Evolutionary conservation across 2,888 invertebrate genomes (phyloP).

Genomic region (Temnothorax ravouxi): DNA sequence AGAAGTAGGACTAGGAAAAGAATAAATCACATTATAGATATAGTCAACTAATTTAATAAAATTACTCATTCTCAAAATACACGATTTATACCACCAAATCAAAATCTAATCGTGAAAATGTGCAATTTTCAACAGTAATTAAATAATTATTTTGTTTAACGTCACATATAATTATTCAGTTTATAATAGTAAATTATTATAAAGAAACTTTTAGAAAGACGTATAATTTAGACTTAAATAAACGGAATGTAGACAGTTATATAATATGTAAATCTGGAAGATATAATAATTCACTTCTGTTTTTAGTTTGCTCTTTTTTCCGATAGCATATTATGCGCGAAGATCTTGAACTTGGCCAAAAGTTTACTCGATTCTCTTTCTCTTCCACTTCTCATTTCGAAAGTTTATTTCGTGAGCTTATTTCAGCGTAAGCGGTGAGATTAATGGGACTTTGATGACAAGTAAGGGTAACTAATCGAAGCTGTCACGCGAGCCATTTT

Average conservation of each 20-base stretch:
- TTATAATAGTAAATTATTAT: neutral
- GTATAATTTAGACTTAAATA: neutral
- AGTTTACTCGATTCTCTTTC: slow-evolving; percentile 22
- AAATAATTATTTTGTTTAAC: neutral
- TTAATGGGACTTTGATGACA: slow-evolving; percentile 57
- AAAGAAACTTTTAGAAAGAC: neutral
- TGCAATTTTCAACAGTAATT: neutral
- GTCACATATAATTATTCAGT: neutral
- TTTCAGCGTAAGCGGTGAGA: slow-evolving; percentile 46
- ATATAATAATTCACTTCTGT: neutral
- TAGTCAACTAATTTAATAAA: slow-evolving; percentile 7
- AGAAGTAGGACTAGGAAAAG: neutral
- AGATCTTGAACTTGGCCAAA: slow-evolving; percentile 26
- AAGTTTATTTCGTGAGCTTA: slow-evolving; percentile 33
- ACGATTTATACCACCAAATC: neutral
- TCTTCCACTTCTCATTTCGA: neutral
- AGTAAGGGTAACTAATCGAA: slow-evolving; percentile 57
- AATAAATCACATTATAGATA: neutral
- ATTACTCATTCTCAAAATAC: neutral
- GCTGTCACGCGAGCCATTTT: slow-evolving; percentile 52
- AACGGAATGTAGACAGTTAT: neutral
- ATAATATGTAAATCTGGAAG: neutral
- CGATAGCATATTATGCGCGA: neutral
- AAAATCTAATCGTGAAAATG: neutral
- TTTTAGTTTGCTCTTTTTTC: neutral